These are phyloP conservation scores for Actinemys pallida DNA, from an alignment of 2,113 vertebrate species.

Conservation along the genomic window DNA sequence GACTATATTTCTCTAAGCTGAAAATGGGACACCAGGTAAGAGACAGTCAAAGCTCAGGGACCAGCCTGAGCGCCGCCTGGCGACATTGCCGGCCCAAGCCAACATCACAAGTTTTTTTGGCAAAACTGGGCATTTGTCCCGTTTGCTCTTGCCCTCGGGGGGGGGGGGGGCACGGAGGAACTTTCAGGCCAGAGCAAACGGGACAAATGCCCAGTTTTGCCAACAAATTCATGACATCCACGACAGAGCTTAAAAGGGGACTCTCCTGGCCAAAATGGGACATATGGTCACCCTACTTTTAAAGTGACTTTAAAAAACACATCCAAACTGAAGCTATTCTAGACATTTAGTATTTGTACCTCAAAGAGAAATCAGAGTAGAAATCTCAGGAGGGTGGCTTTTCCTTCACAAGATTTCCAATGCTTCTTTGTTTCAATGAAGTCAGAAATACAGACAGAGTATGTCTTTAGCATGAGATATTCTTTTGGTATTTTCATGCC, in stretches of 20 bases:
- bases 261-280: no score
- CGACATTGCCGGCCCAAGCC: background rate
- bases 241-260: no score
- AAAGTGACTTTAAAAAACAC: background rate
- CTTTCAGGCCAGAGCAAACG: no score
- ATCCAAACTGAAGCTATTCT: conserved; percentile 25
- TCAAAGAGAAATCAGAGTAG: conserved; percentile 25
- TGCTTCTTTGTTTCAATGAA: background rate
- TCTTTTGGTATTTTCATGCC: conserved; percentile 42
- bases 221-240: no score
- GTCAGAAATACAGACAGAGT: background rate
- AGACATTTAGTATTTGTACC: background rate
- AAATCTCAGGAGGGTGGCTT: background rate
- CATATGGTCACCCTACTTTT: background rate
- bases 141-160: no score
- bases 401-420: conserved; percentile 19
- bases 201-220: no score
- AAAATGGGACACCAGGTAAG: background rate
- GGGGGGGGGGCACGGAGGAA: no score
- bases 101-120: no score
- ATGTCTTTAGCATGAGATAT: conserved; percentile 32
- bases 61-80: background rate
- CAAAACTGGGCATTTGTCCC: no score
- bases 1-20: background rate
- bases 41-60: background rate